Conservation (phyloP, 2,888 invertebrate genomes). For the Drosophila affinis region DNA sequence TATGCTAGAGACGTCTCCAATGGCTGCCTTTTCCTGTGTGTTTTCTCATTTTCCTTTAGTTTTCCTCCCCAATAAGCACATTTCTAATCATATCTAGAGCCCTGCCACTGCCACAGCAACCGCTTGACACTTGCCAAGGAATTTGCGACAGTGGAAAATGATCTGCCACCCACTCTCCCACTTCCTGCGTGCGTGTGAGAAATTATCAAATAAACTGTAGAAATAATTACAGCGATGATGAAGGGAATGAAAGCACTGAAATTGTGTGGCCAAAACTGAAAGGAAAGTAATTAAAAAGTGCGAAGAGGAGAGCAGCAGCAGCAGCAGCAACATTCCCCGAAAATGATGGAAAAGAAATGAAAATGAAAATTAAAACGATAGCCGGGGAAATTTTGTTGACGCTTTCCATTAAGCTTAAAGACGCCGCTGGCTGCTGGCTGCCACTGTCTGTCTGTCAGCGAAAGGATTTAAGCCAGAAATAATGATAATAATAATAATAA, state of each 20-base stretch:
- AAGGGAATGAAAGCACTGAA: conserved; percentile 16
- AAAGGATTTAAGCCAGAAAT: conserved; percentile 73
- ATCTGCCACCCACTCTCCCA: neutral
- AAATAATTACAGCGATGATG: conserved; percentile 52
- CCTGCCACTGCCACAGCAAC: neutral
- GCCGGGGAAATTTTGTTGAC: conserved; percentile 64
- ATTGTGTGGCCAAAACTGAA: conserved; percentile 68
- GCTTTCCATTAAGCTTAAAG: conserved; percentile 66
- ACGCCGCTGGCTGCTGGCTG: conserved; percentile 40
- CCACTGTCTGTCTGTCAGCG: conserved; percentile 54
- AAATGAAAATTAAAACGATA: conserved; percentile 53
- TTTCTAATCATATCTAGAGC: conserved; percentile 34
- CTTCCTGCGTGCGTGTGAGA: conserved; percentile 7
- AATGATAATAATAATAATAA: conserved; percentile 66
- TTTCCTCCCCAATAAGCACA: conserved; percentile 43
- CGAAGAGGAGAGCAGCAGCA: conserved; percentile 48
- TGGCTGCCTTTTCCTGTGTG: neutral
- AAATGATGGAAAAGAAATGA: conserved; percentile 32
- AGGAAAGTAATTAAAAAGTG: conserved; percentile 78
- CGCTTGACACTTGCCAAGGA: conserved; percentile 41
- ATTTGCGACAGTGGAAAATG: conserved; percentile 35
- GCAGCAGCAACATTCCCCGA: conserved; percentile 26
- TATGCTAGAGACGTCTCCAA: neutral
- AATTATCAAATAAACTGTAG: conserved; percentile 62
- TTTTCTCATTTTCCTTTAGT: conserved; percentile 12